Base-by-base conservation (phyloP, 2,113 vertebrate genomes). In the Nothoprocta pentlandii region DNA sequence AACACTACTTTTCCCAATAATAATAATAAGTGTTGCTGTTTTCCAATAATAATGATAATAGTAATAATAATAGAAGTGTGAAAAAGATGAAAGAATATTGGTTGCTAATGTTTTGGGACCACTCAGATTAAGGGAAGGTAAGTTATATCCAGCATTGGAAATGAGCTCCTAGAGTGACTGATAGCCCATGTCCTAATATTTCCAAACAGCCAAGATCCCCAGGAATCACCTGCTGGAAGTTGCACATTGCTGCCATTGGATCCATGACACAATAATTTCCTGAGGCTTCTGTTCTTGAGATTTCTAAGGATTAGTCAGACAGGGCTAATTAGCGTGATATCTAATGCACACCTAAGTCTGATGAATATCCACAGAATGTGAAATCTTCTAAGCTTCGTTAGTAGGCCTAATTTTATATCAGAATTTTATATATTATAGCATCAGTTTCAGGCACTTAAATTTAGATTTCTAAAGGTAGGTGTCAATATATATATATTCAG, bases 81-180 rank as follows among this genome's bases (percentile, higher is more conserved):
- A 95, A 95, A 64, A 9, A 78, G 6, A 8, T 93, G 66, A 91
- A 95, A 93, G 30, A 95, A 91, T 70, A 92, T 85, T n/a, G 6
- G 14, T 85, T 85, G 88, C 46, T 80, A 44, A 80, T 90, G 28
- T 82, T 96, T 91, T 49, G 44, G 68, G 28, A 54, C 30, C 69
- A 64, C 9, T 94, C 25, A 89, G 90, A 84, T 90, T n/a, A 63
- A 80, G 26, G 14, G 49, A 74, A 69, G 2, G 2, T 53, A 61
- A 75, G 22, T 1, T 76, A 74, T 28, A 41, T 1, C 1, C 20
- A 58, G 6, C 10, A 47, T 19, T 51, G 19, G 26, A 74, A 14
- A 62, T 15, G 23, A 30, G 6, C 2, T 73, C 71, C 34, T 41
- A 28, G 62, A 62, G 4, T 36, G 7, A 11, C 9, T 86, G 9